Base-by-base conservation (phyloP, 2,888 invertebrate genomes). In the Oxytorus armatus region DNA sequence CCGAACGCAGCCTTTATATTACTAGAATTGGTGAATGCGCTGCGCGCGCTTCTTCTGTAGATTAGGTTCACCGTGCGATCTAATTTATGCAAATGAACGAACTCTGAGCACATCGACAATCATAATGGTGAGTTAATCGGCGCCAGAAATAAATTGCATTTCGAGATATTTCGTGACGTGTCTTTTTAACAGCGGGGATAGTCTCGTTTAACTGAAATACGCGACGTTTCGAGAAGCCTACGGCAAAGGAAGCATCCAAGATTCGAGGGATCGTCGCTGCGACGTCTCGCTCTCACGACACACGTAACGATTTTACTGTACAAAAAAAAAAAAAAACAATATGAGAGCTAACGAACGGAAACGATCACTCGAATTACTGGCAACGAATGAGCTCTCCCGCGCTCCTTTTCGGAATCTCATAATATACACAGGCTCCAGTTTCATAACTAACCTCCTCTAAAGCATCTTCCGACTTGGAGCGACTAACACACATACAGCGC, bases 211-310 rank as follows among this genome's bases (percentile, higher is more conserved):
- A 42, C 70, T 49, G 63, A 75, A 55, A 74, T 55, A 55, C 57
- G 49, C 16, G 75, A 36, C 14, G 33, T 39, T 66, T 74, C 16
- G 53, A 76, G 39, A n/a, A 18, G 29, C 7, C 25, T 42, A 63
- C 73, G 73, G 39, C 29, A 61, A 21, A 51, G 42, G 25, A 33
- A 29, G 33, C n/a, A 39, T 4, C 14, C 85, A 57, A 66, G 82
- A 79, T 77, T 63, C 77, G 84, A 85, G 72, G 39, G 72, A 82
- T 68, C 82, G 77, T 78, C 68, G 81, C 83, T 81, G 82, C 14
- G 42, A 18, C 51, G 83, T 66, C 81, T 74, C 73, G 78, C 73
- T 73, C 69, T 79, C 79, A 68, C 79, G 81, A 81, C 79, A 72
- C 72, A 61, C 66, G 5, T 29, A 77, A 81, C 78, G 55, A 36